Base-by-base conservation (phyloP, 2,113 vertebrate species). In the Syngnathoides biaculeatus region DNA sequence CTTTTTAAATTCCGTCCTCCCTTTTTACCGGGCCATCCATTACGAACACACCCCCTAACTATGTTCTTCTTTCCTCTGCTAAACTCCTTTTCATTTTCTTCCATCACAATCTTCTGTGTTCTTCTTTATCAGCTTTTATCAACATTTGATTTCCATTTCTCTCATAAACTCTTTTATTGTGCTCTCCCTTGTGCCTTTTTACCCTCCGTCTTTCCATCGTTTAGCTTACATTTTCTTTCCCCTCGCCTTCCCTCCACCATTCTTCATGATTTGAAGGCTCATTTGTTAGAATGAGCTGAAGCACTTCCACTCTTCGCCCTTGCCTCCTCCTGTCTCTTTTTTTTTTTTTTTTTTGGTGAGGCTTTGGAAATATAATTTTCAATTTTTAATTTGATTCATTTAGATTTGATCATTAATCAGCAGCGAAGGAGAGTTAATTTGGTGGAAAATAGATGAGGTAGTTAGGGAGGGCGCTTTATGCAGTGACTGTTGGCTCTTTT, bases 341-440 rank as follows among this genome's bases (percentile, higher is more conserved):
- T 96, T 93, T 94, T 91, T 95, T n/a, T n/a, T n/a, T n/a, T n/a
- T n/a, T n/a, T n/a, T n/a, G n/a, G n/a, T n/a, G n/a, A 92, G 90
- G 93, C 95, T 97, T 98, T 97, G 93, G 95, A 97, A 97, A 98
- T 98, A 99, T 98, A 97, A 98, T 99, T 98, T 98, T 96, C 95
- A 96, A 95, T 95, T 98, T 98, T 98, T 98, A 98, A 98, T 98
- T 98, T 98, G 95, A 97, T 97, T 97, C 96, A 96, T 98, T 98
- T 99, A 96, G 95, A 98, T 98, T 95, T 97, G 96, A 98, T 97
- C 96, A 97, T 99, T 99, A 98, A 98, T 99, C 96, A 98, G 94
- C 89, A 93, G 93, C 94, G 94, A 95, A 95, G 95, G 95, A 94
- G 95, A 96, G 95, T 98, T 98, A 96, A 99, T 99, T 98, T 97